Percentiles rank a stretch among this genome's conserved stretches.
phyloP scores from a whole-genome alignment of 1,140 invertebrate genomes.

The Bombus balteatus region DNA sequence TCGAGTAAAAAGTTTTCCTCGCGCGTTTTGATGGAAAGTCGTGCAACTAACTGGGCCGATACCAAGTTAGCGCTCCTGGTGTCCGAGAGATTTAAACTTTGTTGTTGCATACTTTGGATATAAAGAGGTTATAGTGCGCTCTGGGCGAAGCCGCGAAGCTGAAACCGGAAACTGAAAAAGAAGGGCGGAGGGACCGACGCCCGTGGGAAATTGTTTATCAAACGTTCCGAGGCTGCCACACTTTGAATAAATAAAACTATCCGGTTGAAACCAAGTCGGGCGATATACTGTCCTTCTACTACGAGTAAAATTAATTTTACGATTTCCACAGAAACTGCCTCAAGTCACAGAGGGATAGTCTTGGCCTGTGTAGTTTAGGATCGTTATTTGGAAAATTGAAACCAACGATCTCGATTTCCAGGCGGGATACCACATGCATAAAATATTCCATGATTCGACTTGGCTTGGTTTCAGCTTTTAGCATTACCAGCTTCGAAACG shows the following conservation, averaged over 20 bases:
- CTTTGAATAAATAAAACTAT: neutral
- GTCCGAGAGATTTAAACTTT: slow-evolving; percentile 73
- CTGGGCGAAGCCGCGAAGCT: neutral
- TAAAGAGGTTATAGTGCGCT: slow-evolving; percentile 59
- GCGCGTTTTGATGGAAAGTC: slow-evolving; percentile 70
- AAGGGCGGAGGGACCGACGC: neutral
- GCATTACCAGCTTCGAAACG: slow-evolving; percentile 51
- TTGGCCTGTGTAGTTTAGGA: slow-evolving; percentile 29
- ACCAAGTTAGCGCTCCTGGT: slow-evolving; percentile 70
- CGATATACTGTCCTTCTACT: neutral
- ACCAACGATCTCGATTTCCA: slow-evolving; percentile 38
- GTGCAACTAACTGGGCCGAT: slow-evolving; percentile 67
- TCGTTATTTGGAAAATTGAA: slow-evolving; percentile 57
- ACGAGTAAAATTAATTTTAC: slow-evolving; percentile 9
- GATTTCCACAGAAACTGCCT: neutral
- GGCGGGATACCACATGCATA: slow-evolving; percentile 40
- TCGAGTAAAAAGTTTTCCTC: slow-evolving; percentile 68
- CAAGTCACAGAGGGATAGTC: neutral
- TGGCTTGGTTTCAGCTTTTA: slow-evolving; percentile 59
- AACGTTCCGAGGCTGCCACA: neutral
- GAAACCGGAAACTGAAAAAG: neutral
- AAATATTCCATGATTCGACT: slow-evolving; percentile 55
- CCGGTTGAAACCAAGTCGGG: neutral
- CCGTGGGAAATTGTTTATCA: slow-evolving; percentile 43
- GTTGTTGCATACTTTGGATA: slow-evolving; percentile 59